phyloP scores from a whole-genome alignment of 1,140 invertebrate species.

The Trichogramma pretiosum region DNA sequence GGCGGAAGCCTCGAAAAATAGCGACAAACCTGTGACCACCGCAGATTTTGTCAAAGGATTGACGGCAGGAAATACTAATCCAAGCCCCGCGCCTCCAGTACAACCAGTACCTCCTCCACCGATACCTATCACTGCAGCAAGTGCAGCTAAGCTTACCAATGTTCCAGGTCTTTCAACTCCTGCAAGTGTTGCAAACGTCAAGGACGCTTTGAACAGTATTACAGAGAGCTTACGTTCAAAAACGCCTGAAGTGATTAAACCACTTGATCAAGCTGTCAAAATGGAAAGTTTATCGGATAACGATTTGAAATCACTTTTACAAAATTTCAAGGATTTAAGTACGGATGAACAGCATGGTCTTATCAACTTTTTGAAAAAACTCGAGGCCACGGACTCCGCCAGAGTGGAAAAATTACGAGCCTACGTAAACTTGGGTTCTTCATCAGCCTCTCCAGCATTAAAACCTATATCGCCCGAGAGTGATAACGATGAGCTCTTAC shows the following conservation, averaged over 20 bases:
- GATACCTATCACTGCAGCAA: background rate
- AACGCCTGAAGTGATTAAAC: conserved; percentile 9
- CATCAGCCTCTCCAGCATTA: conserved; percentile 21
- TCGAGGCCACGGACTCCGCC: conserved; percentile 60
- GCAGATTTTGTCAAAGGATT: conserved; percentile 46
- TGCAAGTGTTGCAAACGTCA: conserved; percentile 5
- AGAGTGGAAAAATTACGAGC: conserved; percentile 62
- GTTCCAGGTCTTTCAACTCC: background rate
- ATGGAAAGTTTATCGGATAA: conserved; percentile 67
- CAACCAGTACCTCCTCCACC: background rate
- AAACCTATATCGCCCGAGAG: conserved; percentile 21
- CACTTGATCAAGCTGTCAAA: conserved; percentile 23
- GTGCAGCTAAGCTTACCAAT: background rate
- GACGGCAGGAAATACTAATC: conserved; percentile 19
- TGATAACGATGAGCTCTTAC: conserved; percentile 16
- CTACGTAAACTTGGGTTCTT: conserved; percentile 51
- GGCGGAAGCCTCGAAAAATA: conserved; percentile 49
- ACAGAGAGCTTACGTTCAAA: background rate
- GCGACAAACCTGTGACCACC: conserved; percentile 47
- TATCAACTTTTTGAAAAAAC: conserved; percentile 67
- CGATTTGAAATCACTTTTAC: conserved; percentile 63
- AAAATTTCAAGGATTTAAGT: conserved; percentile 69
- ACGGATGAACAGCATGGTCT: conserved; percentile 69
- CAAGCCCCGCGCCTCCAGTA: background rate
- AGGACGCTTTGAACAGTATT: conserved; percentile 8